phyloP scores from a whole-genome alignment of 2,113 vertebrate species.

The Seriola dumerili region DNA sequence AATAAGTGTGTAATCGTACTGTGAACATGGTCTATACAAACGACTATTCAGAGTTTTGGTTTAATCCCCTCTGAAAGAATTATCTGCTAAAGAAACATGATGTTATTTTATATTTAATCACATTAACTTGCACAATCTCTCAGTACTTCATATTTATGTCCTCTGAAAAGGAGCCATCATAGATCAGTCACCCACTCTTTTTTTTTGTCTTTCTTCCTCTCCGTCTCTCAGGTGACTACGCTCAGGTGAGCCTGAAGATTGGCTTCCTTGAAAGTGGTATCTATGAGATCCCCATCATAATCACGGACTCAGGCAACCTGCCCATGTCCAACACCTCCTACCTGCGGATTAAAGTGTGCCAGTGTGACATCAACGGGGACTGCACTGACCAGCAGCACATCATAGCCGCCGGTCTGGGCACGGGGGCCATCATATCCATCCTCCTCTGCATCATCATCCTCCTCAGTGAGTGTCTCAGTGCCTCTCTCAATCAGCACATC shows the following conservation, averaged over 20 bases:
- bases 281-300: slow-evolving; percentile 94
- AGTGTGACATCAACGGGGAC: slow-evolving; percentile 94
- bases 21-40: slow-evolving; percentile 54
- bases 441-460: slow-evolving; percentile 98
- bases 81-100: slow-evolving; percentile 22
- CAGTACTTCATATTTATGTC: slow-evolving; percentile 9
- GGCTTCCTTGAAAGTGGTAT: slow-evolving; percentile 94
- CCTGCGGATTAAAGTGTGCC: slow-evolving; percentile 96
- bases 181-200: slow-evolving; percentile 25
- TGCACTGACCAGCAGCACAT: slow-evolving; percentile 94
- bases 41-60: slow-evolving; percentile 40
- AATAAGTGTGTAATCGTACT: slow-evolving; percentile 60
- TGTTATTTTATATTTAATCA: slow-evolving; percentile 47
- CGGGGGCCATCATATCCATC: slow-evolving; percentile 96
- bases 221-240: slow-evolving; percentile 89
- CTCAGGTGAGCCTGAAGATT: slow-evolving; percentile 92
- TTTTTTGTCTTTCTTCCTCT: background rate
- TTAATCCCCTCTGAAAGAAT: slow-evolving; percentile 61
- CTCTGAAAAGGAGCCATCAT: slow-evolving; percentile 8
- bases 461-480: slow-evolving; percentile 90
- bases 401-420: slow-evolving; percentile 93
- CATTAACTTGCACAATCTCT: slow-evolving; percentile 28
- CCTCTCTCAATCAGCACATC: slow-evolving; percentile 26
- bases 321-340: slow-evolving; percentile 94
- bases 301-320: slow-evolving; percentile 97